A percentile compares a stretch with the other conserved stretches of the same genome.
These are phyloP conservation scores for Oscheius sp. DNA, from an alignment of 2,888 invertebrate species.

Conservation along the genomic window DNA sequence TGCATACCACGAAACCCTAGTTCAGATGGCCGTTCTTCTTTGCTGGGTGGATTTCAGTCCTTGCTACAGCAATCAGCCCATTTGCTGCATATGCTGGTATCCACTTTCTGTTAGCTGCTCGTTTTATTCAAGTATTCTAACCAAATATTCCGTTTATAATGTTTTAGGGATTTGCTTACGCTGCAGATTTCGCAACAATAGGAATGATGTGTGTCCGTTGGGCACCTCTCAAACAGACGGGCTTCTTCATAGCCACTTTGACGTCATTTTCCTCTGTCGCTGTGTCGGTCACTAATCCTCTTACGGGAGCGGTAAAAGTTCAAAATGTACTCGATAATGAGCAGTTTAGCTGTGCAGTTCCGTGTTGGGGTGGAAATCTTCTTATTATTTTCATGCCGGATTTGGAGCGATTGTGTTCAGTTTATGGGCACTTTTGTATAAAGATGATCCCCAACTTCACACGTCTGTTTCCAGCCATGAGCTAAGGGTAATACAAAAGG, in stretches of 20 bases:
- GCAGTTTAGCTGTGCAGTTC: constrained; percentile 54
- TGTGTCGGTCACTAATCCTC: constrained; percentile 61
- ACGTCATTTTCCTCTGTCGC: constrained; percentile 69
- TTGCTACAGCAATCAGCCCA: constrained; percentile 52
- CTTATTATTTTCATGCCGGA: constrained; percentile 62
- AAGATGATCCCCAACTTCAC: constrained; percentile 55
- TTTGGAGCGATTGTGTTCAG: constrained; percentile 48
- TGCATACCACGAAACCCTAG: background rate
- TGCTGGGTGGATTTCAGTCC: constrained; percentile 52
- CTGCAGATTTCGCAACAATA: constrained; percentile 58
- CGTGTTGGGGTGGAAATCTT: constrained; percentile 65
- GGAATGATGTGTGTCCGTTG: constrained; percentile 62
- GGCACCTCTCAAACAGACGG: constrained; percentile 66
- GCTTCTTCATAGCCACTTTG: constrained; percentile 64
- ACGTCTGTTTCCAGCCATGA: constrained; percentile 53
- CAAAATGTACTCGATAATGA: background rate
- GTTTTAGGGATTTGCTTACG: constrained; percentile 51
- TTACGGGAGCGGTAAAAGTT: constrained; percentile 60
- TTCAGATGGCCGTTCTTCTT: constrained; percentile 58
- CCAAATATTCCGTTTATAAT: background rate
- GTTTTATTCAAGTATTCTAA: constrained; percentile 52
- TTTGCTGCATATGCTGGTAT: constrained; percentile 48
- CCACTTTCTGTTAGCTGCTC: constrained; percentile 45
- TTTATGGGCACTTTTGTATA: constrained; percentile 54
- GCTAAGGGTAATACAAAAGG: constrained; percentile 57